Percentiles rank a stretch among this genome's conserved stretches.
Conservation (phyloP, 35 echinoderm and acorn worm genomes). For the Diadema setosum region DNA sequence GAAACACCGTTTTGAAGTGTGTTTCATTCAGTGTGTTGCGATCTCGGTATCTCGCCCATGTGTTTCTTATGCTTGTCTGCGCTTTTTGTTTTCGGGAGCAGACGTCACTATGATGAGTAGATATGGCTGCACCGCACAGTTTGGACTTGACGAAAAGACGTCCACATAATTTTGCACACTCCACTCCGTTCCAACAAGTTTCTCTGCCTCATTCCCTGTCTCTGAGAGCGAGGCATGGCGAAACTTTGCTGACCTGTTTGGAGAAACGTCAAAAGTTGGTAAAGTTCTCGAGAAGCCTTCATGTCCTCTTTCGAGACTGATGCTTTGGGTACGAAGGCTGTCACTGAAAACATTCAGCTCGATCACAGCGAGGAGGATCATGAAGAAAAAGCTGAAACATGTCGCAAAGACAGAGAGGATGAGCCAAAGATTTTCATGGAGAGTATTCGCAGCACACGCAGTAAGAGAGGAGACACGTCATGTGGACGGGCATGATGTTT, state of each 20-base stretch:
- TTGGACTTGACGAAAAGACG: background rate
- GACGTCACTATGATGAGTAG: conserved; percentile 84
- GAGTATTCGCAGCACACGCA: background rate
- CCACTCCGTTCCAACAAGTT: conserved; percentile 11
- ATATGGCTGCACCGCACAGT: conserved; percentile 10
- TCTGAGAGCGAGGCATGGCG: background rate
- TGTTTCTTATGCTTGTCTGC: conserved; percentile 76
- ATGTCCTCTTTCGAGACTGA: background rate
- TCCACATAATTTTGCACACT: background rate
- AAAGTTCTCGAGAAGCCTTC: background rate
- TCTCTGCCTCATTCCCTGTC: background rate
- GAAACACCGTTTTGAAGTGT: conserved; percentile 62
- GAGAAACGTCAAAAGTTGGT: background rate
- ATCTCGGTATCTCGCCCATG: conserved; percentile 64
- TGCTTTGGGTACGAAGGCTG: background rate
- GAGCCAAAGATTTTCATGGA: conserved; percentile 3
- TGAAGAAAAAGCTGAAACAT: background rate
- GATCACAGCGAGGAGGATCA: background rate
- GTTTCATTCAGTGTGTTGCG: background rate
- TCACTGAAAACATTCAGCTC: background rate
- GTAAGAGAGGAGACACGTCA: background rate
- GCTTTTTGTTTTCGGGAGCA: conserved; percentile 52
- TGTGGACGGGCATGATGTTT: background rate
- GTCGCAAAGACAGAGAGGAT: background rate
- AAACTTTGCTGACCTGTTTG: background rate